Evolutionary conservation across 2,888 invertebrate genomes (phyloP).

Genomic region (Beris chalybata): DNA sequence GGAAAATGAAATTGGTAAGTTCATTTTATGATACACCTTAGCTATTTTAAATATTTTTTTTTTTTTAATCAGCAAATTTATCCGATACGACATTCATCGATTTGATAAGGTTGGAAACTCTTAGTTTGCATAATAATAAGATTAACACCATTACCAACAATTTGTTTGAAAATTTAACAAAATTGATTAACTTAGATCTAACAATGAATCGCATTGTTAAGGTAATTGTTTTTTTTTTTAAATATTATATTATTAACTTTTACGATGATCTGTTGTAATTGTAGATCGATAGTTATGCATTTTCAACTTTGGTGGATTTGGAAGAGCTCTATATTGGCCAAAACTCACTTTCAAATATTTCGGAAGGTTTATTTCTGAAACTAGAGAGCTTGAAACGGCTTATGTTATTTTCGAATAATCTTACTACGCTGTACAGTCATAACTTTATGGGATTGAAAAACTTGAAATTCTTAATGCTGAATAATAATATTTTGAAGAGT

Average conservation of each 20-base stretch:
- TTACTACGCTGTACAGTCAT: slow-evolving; percentile 55
- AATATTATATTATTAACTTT: background rate
- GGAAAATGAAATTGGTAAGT: slow-evolving; percentile 60
- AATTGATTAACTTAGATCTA: slow-evolving; percentile 49
- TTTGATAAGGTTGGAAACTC: slow-evolving; percentile 47
- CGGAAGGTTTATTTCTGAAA: slow-evolving; percentile 57
- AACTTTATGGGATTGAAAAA: slow-evolving; percentile 58
- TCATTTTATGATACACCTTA: background rate
- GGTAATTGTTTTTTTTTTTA: slow-evolving; percentile 39
- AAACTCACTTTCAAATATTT: slow-evolving; percentile 59
- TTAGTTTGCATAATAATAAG: slow-evolving; percentile 58
- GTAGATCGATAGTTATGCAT: slow-evolving; percentile 53
- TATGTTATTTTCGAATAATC: slow-evolving; percentile 61
- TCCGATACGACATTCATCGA: slow-evolving; percentile 51
- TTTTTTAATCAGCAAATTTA: slow-evolving; percentile 45
- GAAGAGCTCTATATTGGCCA: slow-evolving; percentile 61
- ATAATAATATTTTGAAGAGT: slow-evolving; percentile 62
- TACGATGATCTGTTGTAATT: background rate
- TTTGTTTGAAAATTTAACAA: slow-evolving; percentile 48
- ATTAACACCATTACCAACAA: slow-evolving; percentile 52
- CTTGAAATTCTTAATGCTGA: slow-evolving; percentile 61
- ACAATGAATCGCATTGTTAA: slow-evolving; percentile 52
- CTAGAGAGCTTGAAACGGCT: slow-evolving; percentile 57
- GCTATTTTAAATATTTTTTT: slow-evolving; percentile 18
- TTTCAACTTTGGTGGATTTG: slow-evolving; percentile 56